Evolutionary conservation across 1,140 invertebrate genomes (phyloP).

Genomic region (Penaeus vannamei): DNA sequence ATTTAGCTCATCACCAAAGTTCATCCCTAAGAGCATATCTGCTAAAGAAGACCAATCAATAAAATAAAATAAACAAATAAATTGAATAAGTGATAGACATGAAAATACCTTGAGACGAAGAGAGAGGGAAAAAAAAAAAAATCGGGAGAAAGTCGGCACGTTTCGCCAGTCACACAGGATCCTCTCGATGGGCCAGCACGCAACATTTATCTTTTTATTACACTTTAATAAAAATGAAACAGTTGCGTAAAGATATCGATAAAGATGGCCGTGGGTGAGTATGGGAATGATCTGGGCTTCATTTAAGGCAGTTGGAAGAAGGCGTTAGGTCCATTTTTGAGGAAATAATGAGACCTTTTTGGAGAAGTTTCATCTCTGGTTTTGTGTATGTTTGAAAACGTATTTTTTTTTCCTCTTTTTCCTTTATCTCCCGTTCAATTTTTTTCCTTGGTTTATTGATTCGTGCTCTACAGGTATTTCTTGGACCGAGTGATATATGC

Average conservation of each 20-base stretch:
- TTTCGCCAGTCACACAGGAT: constrained; percentile 14
- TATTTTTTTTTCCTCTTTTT: neutral
- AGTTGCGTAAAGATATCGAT: constrained; percentile 81
- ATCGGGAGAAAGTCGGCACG: neutral
- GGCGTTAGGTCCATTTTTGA: too few species aligned
- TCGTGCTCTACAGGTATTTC: neutral
- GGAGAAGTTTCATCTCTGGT: too few species aligned
- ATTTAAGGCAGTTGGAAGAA: neutral
- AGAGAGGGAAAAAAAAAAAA: too few species aligned
- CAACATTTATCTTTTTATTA: constrained; percentile 2
- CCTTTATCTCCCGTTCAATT: neutral
- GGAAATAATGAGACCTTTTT: too few species aligned
- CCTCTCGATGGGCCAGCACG: constrained; percentile 50
- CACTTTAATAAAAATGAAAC: constrained; percentile 78
- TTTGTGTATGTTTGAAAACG: too few species aligned
- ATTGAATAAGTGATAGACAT: too few species aligned
- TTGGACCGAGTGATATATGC: too few species aligned
- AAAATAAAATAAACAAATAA: too few species aligned
- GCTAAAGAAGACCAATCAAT: too few species aligned
- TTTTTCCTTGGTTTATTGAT: neutral
- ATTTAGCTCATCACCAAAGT: too few species aligned
- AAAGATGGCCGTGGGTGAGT: constrained; percentile 83
- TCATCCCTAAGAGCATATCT: too few species aligned
- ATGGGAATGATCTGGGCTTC: neutral
- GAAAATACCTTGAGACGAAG: too few species aligned